Evolutionary conservation across 2,888 invertebrate genomes (phyloP).

Genomic region (Dinocampus coccinellae): DNA sequence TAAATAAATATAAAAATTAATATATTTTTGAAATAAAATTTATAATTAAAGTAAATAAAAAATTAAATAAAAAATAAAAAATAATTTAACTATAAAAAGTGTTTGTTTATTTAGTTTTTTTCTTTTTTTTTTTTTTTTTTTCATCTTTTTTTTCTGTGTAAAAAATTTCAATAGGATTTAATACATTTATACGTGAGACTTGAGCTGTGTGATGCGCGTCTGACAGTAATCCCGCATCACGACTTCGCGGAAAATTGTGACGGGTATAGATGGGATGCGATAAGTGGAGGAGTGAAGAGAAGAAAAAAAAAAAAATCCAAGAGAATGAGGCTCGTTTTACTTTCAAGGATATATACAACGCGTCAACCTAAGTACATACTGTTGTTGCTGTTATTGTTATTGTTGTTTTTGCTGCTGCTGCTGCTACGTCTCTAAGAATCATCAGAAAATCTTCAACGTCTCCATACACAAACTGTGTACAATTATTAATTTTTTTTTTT

Average conservation of each 20-base stretch:
- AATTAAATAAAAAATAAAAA: too few relatives aligned
- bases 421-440: conserved; percentile 33
- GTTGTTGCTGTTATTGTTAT: not conserved
- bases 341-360: conserved; percentile 39
- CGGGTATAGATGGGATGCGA: conserved; percentile 32
- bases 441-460: conserved; percentile 41
- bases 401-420: not conserved
- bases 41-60: too few relatives aligned
- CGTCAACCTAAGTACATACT: conserved; percentile 1
- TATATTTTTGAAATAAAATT: too few relatives aligned
- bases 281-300: conserved; percentile 23
- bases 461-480: conserved; percentile 31
- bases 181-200: not conserved
- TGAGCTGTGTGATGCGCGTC: not conserved
- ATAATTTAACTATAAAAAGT: too few relatives aligned
- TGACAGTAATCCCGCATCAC: not conserved
- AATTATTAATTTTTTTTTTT: conserved; percentile 3
- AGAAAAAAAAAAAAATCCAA: too few relatives aligned
- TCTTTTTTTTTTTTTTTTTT: too few relatives aligned
- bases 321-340: conserved; percentile 36
- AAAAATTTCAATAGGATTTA: too few relatives aligned
- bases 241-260: conserved; percentile 36
- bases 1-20: too few relatives aligned
- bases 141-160: too few relatives aligned
- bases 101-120: too few relatives aligned